These are phyloP conservation scores for Ennomos erosarius DNA, from an alignment of 2,888 invertebrate species.

Conservation along the genomic window DNA sequence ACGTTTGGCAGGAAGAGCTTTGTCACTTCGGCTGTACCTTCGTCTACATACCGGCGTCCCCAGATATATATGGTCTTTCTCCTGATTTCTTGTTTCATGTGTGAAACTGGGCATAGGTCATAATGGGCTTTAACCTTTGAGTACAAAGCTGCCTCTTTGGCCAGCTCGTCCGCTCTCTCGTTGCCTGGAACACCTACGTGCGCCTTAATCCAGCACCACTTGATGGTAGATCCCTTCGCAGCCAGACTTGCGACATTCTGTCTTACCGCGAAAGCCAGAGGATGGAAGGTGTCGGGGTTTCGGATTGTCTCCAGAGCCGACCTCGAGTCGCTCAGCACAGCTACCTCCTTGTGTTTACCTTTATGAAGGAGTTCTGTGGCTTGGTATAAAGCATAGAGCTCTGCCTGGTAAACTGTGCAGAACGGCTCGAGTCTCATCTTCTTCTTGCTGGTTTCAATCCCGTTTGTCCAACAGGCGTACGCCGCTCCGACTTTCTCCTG, in stretches of 20 bases:
- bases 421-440: conserved; percentile 10
- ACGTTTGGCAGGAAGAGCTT: not conserved
- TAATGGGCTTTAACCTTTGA: too few species aligned
- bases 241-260: conserved; percentile 1
- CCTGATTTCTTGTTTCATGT: not conserved
- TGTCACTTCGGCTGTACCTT: not conserved
- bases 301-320: conserved; percentile 7
- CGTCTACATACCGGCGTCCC: not conserved
- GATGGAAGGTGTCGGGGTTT: conserved; percentile 10
- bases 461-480: conserved; percentile 8
- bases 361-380: conserved; percentile 3
- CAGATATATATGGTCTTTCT: not conserved
- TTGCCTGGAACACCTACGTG: conserved; percentile 6
- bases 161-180: conserved; percentile 18
- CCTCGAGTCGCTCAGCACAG: conserved; percentile 21
- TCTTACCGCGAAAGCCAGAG: conserved; percentile 7
- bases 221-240: not conserved
- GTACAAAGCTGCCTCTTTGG: conserved; percentile 2
- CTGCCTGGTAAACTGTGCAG: conserved; percentile 24
- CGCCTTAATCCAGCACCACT: conserved; percentile 7
- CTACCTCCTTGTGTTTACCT: not conserved
- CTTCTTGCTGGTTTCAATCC: not conserved
- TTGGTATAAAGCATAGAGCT: conserved; percentile 17
- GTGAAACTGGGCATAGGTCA: too few species aligned
- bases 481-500: conserved; percentile 13